Conservation (phyloP, 2,888 invertebrate genomes). For the Tuta absoluta region DNA sequence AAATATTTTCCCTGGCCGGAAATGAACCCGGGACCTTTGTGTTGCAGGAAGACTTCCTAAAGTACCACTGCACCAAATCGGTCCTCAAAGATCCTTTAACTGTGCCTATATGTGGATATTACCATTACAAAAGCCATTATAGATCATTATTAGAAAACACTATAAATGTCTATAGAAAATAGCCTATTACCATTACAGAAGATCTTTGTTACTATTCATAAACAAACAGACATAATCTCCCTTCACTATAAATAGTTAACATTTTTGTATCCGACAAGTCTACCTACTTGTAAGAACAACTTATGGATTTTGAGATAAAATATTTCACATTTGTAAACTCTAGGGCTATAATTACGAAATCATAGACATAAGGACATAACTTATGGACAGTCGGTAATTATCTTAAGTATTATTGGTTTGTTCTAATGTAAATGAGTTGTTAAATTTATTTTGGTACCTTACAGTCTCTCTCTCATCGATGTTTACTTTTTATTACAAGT, state of each 20-base stretch:
- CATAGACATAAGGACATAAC: conserved; percentile 62
- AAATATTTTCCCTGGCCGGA: too few species aligned
- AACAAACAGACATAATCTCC: conserved; percentile 26
- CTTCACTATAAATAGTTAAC: conserved; percentile 37
- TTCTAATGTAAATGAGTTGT: conserved; percentile 12
- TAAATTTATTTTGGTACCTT: neutral
- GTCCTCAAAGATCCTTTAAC: neutral
- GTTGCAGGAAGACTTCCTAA: too few species aligned
- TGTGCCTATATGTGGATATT: neutral
- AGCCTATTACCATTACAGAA: conserved; percentile 2
- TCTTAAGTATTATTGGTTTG: conserved; percentile 51
- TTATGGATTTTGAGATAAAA: conserved; percentile 60
- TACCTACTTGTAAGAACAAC: conserved; percentile 33
- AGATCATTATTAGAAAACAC: conserved; percentile 30
- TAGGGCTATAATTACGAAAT: conserved; percentile 59
- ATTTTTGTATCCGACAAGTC: conserved; percentile 33
- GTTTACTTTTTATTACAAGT: too few species aligned
- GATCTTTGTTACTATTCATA: conserved; percentile 15
- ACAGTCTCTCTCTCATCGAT: neutral
- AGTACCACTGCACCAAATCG: too few species aligned
- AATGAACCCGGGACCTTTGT: too few species aligned
- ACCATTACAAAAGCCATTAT: conserved; percentile 28
- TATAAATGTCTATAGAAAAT: conserved; percentile 1
- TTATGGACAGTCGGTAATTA: conserved; percentile 70
- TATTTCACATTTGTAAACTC: conserved; percentile 64